Base-by-base conservation (phyloP, 2,888 invertebrate species). In the Scaptomyza tumidula region DNA sequence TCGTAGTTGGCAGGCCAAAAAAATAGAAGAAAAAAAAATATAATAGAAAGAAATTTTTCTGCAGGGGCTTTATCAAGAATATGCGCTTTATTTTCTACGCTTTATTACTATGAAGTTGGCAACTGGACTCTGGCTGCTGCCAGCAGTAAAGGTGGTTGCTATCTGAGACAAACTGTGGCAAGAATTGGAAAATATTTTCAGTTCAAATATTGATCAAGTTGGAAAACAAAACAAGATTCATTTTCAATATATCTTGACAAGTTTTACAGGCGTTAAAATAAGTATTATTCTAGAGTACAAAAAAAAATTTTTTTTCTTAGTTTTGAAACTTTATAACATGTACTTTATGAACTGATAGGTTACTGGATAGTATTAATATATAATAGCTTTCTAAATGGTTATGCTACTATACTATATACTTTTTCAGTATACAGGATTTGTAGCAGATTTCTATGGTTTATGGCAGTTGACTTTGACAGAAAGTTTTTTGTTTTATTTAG, bases 61-160 rank as follows among this genome's bases (percentile, higher is more conserved):
- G 66, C 75, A 70, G 71, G 75, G 71, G 70, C 77, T 89, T 86
- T 69, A 88, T 82, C 79, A 68, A 65, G 86, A 77, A 84, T 78
- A 73, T 88, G 89, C 81, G 78, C 87, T 80, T 76, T 78, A 68
- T 84, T 72, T 88, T 78, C 63, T 64, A 70, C 41, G 24, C 24
- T 24, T 24, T 24, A 24, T 24, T 41, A 16, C 64, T 59, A 54
- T 56, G 52, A 86, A 71, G 88, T 71, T 71, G 53, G 49, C 68
- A 59, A 65, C 45, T 60, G 67, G 52, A 57, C 41, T 41, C 37
- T 41, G 35, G 14, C 29, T 54, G 24, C 4, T 45, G 49, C 31
- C 46, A 49, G 33, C 27, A 50, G 14, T 55, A 31, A 62, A 67
- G 68, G 45, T 74, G 60, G 54, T 65, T 75, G 55, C 29, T 56